Evolutionary conservation across 1,140 invertebrate species (phyloP).

Genomic region (Trichomalopsis sarcophagae): DNA sequence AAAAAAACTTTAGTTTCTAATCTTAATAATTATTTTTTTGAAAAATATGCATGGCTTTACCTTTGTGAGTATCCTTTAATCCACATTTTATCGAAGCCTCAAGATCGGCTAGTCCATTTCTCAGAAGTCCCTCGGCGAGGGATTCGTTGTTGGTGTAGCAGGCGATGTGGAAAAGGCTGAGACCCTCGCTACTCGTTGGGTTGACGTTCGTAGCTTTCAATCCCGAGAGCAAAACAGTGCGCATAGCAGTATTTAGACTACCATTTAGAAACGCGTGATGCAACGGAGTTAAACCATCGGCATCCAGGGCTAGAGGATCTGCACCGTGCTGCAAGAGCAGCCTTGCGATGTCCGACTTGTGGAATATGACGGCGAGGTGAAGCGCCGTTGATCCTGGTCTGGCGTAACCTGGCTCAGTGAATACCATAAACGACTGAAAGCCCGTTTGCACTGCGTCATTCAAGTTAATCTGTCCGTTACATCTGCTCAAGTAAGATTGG

Average conservation of each 20-base stretch:
- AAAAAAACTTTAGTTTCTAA: background rate
- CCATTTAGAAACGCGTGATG: background rate
- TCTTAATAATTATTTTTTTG: background rate
- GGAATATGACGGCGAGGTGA: background rate
- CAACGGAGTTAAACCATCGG: background rate
- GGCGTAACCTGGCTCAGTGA: background rate
- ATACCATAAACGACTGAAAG: background rate
- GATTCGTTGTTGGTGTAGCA: background rate
- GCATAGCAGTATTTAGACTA: background rate
- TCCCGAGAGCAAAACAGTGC: background rate
- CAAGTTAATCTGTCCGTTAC: background rate
- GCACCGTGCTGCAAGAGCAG: conserved; percentile 8
- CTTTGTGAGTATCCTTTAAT: background rate
- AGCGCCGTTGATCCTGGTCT: background rate
- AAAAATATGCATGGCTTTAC: background rate
- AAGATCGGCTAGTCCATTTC: background rate
- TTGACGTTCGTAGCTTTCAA: background rate
- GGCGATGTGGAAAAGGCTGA: background rate
- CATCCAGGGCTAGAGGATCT: background rate
- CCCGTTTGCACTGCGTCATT: background rate
- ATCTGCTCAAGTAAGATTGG: background rate
- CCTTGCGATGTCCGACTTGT: background rate
- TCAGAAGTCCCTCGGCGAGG: background rate
- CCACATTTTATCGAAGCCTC: background rate
- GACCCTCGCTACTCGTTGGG: background rate